Conservation (phyloP, 2,797 vertebrate genomes). For the Valencia hispanica region DNA sequence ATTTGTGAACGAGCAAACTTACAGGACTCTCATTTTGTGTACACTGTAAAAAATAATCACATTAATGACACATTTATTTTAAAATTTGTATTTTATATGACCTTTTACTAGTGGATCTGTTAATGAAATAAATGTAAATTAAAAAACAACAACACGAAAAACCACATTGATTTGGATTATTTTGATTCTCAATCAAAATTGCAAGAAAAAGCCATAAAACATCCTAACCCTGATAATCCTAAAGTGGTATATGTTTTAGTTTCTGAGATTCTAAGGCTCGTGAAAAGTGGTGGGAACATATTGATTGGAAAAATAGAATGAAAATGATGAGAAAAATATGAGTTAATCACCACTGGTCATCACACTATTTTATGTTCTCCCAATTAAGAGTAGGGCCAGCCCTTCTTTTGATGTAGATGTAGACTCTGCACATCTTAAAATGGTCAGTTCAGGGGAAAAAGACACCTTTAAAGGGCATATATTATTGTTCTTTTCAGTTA, state of each 20-base stretch:
- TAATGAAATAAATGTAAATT: not conserved
- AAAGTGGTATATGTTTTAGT: not conserved
- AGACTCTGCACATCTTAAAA: too few species aligned
- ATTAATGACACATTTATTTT: not conserved
- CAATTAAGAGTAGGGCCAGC: too few species aligned
- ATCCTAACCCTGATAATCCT: not conserved
- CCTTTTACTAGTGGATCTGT: not conserved
- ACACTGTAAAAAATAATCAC: slow-evolving; percentile 34
- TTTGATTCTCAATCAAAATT: not conserved
- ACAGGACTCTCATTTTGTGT: slow-evolving; percentile 3
- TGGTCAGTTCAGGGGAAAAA: too few species aligned
- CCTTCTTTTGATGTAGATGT: too few species aligned
- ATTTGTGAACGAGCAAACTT: not conserved
- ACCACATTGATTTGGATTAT: not conserved
- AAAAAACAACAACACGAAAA: not conserved
- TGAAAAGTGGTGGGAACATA: not conserved
- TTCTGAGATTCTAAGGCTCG: not conserved
- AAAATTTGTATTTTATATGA: not conserved
- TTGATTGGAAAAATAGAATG: too few species aligned
- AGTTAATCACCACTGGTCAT: too few species aligned
- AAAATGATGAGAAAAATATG: too few species aligned
- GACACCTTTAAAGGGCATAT: too few species aligned
- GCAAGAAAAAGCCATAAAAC: not conserved
- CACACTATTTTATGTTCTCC: too few species aligned
- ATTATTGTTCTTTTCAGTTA: too few species aligned